Evolutionary conservation across 2,797 vertebrate genomes (phyloP), one percentile per base, ranked within the genome.

Genomic region (Nannoperca australis): DNA sequence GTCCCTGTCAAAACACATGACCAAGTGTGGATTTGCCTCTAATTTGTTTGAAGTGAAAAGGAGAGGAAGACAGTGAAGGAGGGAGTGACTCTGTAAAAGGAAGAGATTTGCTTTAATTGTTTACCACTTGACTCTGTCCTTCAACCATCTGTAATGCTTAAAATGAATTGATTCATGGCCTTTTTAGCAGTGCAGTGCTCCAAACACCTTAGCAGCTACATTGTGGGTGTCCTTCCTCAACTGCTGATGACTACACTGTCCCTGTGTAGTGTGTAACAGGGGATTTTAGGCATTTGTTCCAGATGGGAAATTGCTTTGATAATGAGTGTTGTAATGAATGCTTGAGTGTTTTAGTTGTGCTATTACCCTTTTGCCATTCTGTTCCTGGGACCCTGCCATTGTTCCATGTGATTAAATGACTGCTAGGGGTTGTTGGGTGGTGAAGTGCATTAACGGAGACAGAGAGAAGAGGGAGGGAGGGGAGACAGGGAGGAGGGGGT

Each of bases 1-100:
- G 82, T 88, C 83, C 87, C 91, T 92, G 85, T 88, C 85, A 85
- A 91, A 94, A 91, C 93, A 93, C 90, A 92, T 92, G 93, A 94
- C 93, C 89, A 17, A 88, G 82, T 83, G 81, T 83, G 81, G 78
- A 93, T 96, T 96, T 96, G 95, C 94, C 76, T 96, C 90, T 94
- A 88, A 96, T 96, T 96, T 96, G 95, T 93, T 92, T 96, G 88
- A 92, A 89, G 88, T 89, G 86, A 92, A 87, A 89, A 84, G 87
- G 78, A 83, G 82, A 86, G 88, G 81, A 89, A 72, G 85, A 78
- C 82, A 90, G 69, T 38, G 80, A 85, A 86, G 63, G 83, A 89
- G 84, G 85, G 85, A 89, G 88, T 79, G 83, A 89, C 80, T 82
- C 69, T 63, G 68, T 68, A 73, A 70, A 84, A 81, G 77, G 83